Conservation (phyloP, 2,113 vertebrate genomes). For the Bettongia penicillata region DNA sequence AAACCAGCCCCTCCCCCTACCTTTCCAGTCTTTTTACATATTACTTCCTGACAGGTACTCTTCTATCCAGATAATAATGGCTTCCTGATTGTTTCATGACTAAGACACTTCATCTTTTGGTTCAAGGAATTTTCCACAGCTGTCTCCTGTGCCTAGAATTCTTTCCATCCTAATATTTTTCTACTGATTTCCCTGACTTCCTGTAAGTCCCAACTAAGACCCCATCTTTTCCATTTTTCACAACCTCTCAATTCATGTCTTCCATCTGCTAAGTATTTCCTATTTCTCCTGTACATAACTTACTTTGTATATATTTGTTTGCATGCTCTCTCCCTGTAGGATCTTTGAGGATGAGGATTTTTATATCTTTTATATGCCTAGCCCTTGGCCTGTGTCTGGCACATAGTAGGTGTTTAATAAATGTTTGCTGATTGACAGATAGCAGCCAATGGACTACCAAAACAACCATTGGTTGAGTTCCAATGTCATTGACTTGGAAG, state of each 20-base stretch:
- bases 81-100: background rate
- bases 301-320: too few relatives aligned
- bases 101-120: background rate
- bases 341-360: background rate
- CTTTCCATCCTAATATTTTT: background rate
- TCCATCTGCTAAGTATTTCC: background rate
- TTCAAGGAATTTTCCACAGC: background rate
- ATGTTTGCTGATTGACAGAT: background rate
- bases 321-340: background rate
- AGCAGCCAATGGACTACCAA: background rate
- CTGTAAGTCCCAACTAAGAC: background rate
- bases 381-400: background rate
- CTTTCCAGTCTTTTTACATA: background rate
- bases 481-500: background rate
- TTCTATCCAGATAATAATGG: background rate
- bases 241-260: background rate
- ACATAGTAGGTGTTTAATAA: background rate
- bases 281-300: background rate
- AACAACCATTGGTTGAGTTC: background rate
- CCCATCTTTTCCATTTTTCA: background rate
- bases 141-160: background rate
- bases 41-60: background rate
- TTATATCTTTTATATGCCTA: background rate
- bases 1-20: background rate
- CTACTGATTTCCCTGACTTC: background rate